These are phyloP conservation scores for Aepyceros melampus DNA, from an alignment of 2,113 vertebrate genomes.

Conservation along the genomic window DNA sequence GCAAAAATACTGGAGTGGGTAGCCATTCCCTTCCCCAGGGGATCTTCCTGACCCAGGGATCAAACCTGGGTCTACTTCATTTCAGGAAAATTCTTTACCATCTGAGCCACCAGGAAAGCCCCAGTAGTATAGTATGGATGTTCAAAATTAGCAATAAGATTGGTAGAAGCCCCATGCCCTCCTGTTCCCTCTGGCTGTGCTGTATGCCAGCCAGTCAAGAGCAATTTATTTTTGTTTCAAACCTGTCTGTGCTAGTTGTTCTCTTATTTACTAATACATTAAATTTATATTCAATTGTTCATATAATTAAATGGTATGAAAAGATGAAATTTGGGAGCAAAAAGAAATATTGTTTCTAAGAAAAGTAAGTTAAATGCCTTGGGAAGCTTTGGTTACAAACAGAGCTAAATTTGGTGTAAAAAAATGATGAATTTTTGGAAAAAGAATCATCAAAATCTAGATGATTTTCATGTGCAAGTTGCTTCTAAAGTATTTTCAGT, in stretches of 20 bases:
- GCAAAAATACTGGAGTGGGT: neutral
- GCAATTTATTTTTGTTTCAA: neutral
- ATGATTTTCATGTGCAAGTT: neutral
- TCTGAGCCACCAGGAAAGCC: neutral
- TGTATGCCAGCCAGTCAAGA: neutral
- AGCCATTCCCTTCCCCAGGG: neutral
- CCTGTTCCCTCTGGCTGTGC: neutral
- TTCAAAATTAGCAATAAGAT: neutral
- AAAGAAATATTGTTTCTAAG: neutral
- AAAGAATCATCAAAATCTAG: neutral
- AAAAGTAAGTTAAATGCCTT: neutral
- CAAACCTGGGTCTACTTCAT: neutral
- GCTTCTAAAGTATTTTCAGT: neutral
- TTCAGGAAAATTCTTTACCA: neutral
- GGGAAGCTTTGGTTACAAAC: neutral
- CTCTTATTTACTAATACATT: neutral
- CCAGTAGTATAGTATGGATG: neutral
- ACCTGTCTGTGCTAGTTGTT: neutral
- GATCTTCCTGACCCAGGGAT: neutral
- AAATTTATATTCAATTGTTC: neutral
- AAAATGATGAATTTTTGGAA: neutral
- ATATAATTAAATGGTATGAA: neutral
- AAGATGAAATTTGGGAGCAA: neutral
- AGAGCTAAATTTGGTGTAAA: neutral
- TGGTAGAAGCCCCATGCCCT: accelerated